These are phyloP conservation scores for Takifugu bimaculatus DNA, from an alignment of 2,113 vertebrate genomes.

Conservation along the genomic window DNA sequence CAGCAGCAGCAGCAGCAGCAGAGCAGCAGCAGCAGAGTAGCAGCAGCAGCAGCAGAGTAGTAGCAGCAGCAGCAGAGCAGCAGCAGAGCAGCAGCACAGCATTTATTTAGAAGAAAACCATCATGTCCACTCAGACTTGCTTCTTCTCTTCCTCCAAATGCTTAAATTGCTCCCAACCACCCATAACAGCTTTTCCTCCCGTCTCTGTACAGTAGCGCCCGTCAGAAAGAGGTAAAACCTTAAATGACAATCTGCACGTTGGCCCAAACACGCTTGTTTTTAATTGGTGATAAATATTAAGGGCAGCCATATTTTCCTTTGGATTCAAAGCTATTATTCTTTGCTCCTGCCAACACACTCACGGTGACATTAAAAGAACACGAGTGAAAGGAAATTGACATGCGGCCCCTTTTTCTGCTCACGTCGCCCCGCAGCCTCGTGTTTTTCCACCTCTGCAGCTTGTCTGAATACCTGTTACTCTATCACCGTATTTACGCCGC, in stretches of 20 bases:
- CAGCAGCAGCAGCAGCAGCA: too few relatives aligned
- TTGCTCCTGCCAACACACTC: neutral
- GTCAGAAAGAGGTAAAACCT: neutral
- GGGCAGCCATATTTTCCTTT: neutral
- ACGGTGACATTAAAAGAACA: constrained; percentile 49
- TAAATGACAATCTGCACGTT: neutral
- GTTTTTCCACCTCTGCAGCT: neutral
- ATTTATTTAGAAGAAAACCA: too few relatives aligned
- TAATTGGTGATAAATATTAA: constrained; percentile 11
- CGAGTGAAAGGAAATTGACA: constrained; percentile 21
- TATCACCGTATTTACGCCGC: constrained; percentile 1
- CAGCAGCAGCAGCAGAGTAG: too few relatives aligned
- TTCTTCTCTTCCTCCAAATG: too few relatives aligned
- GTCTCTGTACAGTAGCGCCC: too few relatives aligned
- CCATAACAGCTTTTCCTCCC: too few relatives aligned
- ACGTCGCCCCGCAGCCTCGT: neutral
- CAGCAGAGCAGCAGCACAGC: too few relatives aligned
- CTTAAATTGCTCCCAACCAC: too few relatives aligned
- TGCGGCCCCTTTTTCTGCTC: neutral
- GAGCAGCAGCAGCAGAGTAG: too few relatives aligned
- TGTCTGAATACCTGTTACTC: neutral
- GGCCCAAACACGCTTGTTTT: constrained; percentile 1
- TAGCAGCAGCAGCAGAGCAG: too few relatives aligned
- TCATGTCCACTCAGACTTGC: too few relatives aligned
- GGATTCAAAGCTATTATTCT: constrained; percentile 3